A percentile compares a stretch with the other conserved stretches of the same genome.
phyloP scores from a whole-genome alignment of 2,113 vertebrate genomes.

The Clarias magur region DNA sequence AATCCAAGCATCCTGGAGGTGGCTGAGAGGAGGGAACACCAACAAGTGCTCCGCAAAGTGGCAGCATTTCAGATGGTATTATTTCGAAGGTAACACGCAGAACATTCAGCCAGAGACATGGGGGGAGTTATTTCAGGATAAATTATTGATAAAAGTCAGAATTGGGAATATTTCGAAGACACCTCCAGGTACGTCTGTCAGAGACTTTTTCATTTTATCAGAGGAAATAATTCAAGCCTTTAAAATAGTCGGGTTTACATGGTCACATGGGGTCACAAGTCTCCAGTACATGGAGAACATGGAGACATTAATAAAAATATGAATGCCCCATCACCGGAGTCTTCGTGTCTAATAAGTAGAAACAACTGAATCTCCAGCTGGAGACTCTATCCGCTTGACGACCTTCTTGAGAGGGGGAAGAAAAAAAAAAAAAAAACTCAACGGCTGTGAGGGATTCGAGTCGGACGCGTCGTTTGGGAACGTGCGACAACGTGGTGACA shows the following conservation, averaged over 20 bases:
- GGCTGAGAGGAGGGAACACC: background rate
- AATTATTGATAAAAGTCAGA: constrained; percentile 26
- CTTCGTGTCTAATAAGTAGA: background rate
- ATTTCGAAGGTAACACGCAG: background rate
- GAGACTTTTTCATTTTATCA: background rate
- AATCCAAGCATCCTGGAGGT: background rate
- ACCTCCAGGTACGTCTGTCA: background rate
- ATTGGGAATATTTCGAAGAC: background rate
- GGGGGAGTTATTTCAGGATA: background rate
- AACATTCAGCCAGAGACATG: background rate
- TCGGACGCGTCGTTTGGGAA: background rate
- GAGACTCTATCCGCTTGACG: background rate
- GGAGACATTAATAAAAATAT: constrained; percentile 13
- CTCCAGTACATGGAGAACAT: background rate
- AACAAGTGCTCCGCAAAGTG: background rate
- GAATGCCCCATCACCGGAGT: background rate
- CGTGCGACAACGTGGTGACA: background rate
- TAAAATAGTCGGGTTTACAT: constrained; percentile 14
- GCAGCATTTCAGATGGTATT: background rate
- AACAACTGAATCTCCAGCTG: constrained; percentile 9
- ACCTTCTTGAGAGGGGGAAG: background rate
- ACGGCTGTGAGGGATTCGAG: background rate
- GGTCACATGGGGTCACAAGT: background rate
- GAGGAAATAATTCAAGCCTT: constrained; percentile 36
- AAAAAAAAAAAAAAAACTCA: background rate